Conservation (phyloP, 2,888 invertebrate genomes). For the Sericinus montela region DNA sequence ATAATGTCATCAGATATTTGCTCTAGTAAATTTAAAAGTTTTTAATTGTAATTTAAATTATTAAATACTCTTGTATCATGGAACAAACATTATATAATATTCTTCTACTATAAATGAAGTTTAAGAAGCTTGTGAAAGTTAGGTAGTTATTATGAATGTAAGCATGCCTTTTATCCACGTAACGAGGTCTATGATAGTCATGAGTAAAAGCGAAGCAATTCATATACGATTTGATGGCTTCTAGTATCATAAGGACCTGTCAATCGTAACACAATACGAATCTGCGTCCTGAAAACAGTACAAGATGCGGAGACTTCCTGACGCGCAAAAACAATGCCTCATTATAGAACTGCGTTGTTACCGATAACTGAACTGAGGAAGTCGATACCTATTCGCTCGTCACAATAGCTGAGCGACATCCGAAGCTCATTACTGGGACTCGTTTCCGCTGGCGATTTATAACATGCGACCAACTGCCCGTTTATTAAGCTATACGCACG, state of each 20-base stretch:
- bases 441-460: conserved; percentile 72
- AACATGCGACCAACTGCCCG: conserved; percentile 56
- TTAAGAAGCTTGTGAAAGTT: no score
- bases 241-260: conserved; percentile 27
- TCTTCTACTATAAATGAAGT: no score
- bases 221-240: background rate
- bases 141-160: no score
- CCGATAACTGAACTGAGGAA: conserved; percentile 71
- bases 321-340: conserved; percentile 61
- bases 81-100: no score
- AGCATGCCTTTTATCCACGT: no score
- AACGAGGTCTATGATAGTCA: no score
- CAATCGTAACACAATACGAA: conserved; percentile 46
- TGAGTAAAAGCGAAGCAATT: conserved; percentile 25
- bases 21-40: no score
- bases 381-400: conserved; percentile 76
- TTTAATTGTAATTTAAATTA: background rate
- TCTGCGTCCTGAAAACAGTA: conserved; percentile 54
- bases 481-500: conserved; percentile 44
- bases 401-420: conserved; percentile 79
- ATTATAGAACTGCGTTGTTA: conserved; percentile 60
- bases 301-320: conserved; percentile 55
- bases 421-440: conserved; percentile 75
- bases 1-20: background rate
- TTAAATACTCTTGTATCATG: no score